These are phyloP conservation scores for Eupithecia vulgata DNA, from an alignment of 2,888 invertebrate genomes.

Conservation along the genomic window DNA sequence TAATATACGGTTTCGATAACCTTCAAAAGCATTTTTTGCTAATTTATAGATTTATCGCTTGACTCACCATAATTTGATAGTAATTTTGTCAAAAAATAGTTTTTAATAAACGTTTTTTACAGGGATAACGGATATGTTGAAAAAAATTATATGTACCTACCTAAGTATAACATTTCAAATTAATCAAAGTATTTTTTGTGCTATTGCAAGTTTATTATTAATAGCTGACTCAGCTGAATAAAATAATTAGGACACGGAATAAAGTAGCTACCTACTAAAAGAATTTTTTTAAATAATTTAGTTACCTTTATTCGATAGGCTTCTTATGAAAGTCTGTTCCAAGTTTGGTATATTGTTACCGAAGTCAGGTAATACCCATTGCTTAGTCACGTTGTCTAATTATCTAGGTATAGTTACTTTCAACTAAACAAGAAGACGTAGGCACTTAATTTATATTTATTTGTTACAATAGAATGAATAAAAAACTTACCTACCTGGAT, in stretches of 20 bases:
- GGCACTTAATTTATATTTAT: background rate
- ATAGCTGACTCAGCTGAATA: background rate
- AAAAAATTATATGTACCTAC: background rate
- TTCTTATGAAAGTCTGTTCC: background rate
- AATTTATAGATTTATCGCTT: background rate
- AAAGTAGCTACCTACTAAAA: background rate
- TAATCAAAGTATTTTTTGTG: background rate
- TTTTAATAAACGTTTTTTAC: background rate
- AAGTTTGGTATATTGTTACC: background rate
- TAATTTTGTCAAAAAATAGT: background rate
- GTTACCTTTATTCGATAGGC: too few relatives aligned
- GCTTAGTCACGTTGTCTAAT: constrained; percentile 5
- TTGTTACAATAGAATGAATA: background rate
- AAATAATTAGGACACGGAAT: background rate
- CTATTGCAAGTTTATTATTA: background rate
- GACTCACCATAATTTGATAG: background rate
- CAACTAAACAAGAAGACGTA: constrained; percentile 4
- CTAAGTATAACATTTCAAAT: background rate
- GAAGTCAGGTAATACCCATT: background rate
- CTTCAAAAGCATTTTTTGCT: background rate
- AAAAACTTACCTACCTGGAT: background rate
- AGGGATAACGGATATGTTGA: background rate
- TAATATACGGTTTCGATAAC: too few relatives aligned
- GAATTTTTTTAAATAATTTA: background rate
- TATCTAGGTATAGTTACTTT: background rate